Base-by-base conservation (phyloP, 2,888 invertebrate genomes). In the Drosophila neotestacea region DNA sequence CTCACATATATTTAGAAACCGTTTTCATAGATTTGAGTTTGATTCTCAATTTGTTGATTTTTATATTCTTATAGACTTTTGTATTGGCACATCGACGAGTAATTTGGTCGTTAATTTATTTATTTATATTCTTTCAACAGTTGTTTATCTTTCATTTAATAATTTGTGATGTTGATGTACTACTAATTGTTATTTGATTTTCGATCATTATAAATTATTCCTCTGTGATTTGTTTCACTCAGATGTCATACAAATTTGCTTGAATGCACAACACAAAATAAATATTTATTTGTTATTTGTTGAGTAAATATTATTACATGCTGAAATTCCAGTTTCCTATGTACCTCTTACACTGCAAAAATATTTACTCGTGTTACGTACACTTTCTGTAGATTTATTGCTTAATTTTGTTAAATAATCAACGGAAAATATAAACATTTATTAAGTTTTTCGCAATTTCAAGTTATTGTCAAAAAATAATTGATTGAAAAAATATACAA, bases 1-100 rank as follows among this genome's bases (percentile, higher is more conserved):
- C 16, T 48, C n/a, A 46, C 50, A 58, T 50, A 30, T 52, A 39
- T 60, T 61, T 41, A 22, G 81, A 80, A 72, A 77, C 74, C 78
- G 64, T 70, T 79, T 71, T 51, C 41, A 71, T 67, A 58, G 66
- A 70, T 63, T 70, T 77, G 0, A 36, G 13, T 10, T 28, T 28
- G 6, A 6, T 16, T 10, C 16, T 22, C 22, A 22, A 22, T 1
- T 22, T 10, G n/a, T 11, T 16, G 27, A 4, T 9, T 39, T 36
- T 16, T 11, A 16, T 22, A 22, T 27, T 11, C 4, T 10, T 22
- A 27, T 11, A 9, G 27, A 44, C 10, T 27, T 11, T 11, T 1
- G 10, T 6, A 11, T 44, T 44, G 11, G 11, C 27, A 44, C 44
- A 22, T 42, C 10, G 10, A 42, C 10, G 22, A 22, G 5, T 42